Evolutionary conservation across 2,888 invertebrate species (phyloP), one percentile per base, ranked within the genome.

Genomic region (Allolobophora icterica): DNA sequence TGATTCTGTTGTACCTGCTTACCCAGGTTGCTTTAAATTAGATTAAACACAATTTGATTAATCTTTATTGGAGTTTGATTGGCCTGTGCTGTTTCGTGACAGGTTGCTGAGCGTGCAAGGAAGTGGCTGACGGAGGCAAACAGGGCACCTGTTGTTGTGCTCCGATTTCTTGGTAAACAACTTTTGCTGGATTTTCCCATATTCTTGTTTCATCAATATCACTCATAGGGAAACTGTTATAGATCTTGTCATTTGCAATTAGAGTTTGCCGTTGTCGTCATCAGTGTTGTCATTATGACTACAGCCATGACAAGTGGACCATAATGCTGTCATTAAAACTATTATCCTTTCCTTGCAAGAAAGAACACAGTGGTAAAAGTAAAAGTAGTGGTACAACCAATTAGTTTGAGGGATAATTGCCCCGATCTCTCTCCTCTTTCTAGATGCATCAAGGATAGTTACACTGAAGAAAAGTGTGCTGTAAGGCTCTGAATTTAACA

Each of bases 101-200:
- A 90, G 89, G 91, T 90, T 13, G 92, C 92, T n/a, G 91, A 92
- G 90, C 90, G 91, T 19, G 92, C 90, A 21, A 91, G 91, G 42
- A 90, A 87, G 45, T 93, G 94, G 94, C 84, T 92, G 24, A 34
- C 38, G 13, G 90, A 90, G 30, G 35, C 89, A 33, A 84, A 90
- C 42, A 45, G 35, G 19, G 71, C 90, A 24, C 92, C 93, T 11
- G 91, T 93, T 40, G 89, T 93, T 21, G 58, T 93, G 8, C 83
- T 93, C 35, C 89, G 93, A 42, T 93, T 93, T 90, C 90, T 93
- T 33, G 93, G 93, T 93, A 90, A 91, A 5, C 33, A 84, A 84
- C 19, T 84, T 83, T 35, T 30, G 71, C 30, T 11, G 71, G n/a
- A 89, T 89, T 87, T 87, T 34, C 87, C 87, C 24, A 35, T 87